Evolutionary conservation across 2,113 vertebrate genomes (phyloP).

Genomic region (Siniperca knerii): DNA sequence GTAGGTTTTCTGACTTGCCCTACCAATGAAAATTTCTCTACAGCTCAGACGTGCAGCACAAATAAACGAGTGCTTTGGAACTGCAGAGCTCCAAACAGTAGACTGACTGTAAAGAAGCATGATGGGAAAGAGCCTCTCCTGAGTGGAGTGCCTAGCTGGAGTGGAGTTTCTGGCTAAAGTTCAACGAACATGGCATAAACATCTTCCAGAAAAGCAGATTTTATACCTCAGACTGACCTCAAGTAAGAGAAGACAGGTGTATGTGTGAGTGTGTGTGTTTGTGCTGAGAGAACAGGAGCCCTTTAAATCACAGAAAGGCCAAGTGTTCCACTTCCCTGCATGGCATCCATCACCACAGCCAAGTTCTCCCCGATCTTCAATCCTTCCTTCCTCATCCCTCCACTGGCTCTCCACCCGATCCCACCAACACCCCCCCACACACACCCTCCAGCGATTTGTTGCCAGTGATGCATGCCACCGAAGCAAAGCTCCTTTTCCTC

Average conservation of each 20-base stretch:
- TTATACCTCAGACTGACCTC: constrained; percentile 10
- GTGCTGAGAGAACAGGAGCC: constrained; percentile 52
- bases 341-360: constrained; percentile 66
- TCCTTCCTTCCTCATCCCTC: constrained; percentile 42
- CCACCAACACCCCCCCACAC: constrained; percentile 30
- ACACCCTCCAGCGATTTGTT: constrained; percentile 60
- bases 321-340: constrained; percentile 66
- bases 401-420: constrained; percentile 22
- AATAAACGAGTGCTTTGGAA: constrained; percentile 7
- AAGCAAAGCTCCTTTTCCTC: constrained; percentile 79
- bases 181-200: neutral
- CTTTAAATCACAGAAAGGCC: constrained; percentile 72
- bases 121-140: neutral
- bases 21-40: neutral
- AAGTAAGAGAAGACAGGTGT: constrained; percentile 24
- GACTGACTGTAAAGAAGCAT: constrained; percentile 10
- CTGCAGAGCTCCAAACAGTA: constrained; percentile 32
- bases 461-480: constrained; percentile 74
- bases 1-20: neutral
- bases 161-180: neutral
- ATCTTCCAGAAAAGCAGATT: neutral
- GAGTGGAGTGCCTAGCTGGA: neutral
- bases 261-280: constrained; percentile 15
- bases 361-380: constrained; percentile 33
- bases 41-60: neutral